phyloP scores from a whole-genome alignment of 2,113 vertebrate species.

The Prionailurus bengalensis region DNA sequence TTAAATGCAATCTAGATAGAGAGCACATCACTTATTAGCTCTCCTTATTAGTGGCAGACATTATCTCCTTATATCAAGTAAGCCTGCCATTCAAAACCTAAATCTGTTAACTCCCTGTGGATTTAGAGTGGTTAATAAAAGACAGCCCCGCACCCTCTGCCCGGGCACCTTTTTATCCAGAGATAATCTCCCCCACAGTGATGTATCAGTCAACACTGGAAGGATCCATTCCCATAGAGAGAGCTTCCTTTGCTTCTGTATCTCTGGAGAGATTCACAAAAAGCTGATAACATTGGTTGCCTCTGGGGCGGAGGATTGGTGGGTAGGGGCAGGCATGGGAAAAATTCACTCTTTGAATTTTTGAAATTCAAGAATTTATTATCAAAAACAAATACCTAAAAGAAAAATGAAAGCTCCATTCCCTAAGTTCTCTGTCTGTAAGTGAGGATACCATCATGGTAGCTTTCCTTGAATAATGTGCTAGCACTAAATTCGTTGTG shows the following conservation, averaged over 20 bases:
- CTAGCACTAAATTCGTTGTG: not conserved
- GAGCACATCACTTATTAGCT: not conserved
- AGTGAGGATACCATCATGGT: not conserved
- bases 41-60: constrained; percentile 21
- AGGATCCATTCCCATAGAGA: not conserved
- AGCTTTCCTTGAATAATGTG: not conserved
- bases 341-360: not conserved
- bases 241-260: not conserved
- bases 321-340: not conserved
- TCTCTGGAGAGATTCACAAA: not conserved
- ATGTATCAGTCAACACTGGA: not conserved
- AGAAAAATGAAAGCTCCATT: not conserved
- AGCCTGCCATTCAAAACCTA: constrained; percentile 22
- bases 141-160: not conserved
- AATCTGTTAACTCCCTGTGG: not conserved
- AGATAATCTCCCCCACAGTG: not conserved
- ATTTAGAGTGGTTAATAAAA: not conserved
- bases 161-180: not conserved
- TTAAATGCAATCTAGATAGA: not conserved
- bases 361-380: not conserved
- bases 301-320: not conserved
- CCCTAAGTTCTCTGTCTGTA: not conserved
- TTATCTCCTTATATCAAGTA: constrained; percentile 6
- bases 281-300: not conserved
- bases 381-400: not conserved